Evolutionary conservation across 2,888 invertebrate genomes (phyloP).

Genomic region (Altica lythri): DNA sequence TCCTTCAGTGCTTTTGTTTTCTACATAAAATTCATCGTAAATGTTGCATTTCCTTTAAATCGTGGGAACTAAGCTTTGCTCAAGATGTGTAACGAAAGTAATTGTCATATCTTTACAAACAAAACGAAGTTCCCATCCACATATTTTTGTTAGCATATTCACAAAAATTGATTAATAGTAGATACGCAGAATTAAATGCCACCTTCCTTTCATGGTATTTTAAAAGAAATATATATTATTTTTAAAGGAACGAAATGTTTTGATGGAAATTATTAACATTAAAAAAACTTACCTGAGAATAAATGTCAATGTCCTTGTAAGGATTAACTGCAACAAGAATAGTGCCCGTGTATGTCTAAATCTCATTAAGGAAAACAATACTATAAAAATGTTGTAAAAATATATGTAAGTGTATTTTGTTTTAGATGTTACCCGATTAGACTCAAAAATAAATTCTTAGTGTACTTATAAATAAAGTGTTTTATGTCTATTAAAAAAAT

Average conservation of each 20-base stretch:
- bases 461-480: too few species aligned
- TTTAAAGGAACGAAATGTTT: not conserved
- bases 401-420: too few species aligned
- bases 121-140: slow-evolving; percentile 18
- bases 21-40: slow-evolving; percentile 8
- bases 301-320: slow-evolving; percentile 88
- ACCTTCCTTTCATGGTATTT: too few species aligned
- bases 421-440: too few species aligned
- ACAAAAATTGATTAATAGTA: slow-evolving; percentile 1
- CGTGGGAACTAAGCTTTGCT: slow-evolving; percentile 24
- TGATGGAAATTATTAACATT: slow-evolving; percentile 41
- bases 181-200: too few species aligned
- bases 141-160: slow-evolving; percentile 5
- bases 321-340: slow-evolving; percentile 94
- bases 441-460: too few species aligned
- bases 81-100: slow-evolving; percentile 19
- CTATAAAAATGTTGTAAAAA: too few species aligned
- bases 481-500: too few species aligned
- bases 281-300: slow-evolving; percentile 74
- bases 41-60: slow-evolving; percentile 16
- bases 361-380: slow-evolving; percentile 62
- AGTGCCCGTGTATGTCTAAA: slow-evolving; percentile 89
- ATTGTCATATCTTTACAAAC: slow-evolving; percentile 14
- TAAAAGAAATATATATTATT: too few species aligned
- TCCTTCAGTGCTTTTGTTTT: not conserved